These are phyloP conservation scores for Phasianus colchicus DNA, from an alignment of 2,113 vertebrate genomes.

Conservation along the genomic window DNA sequence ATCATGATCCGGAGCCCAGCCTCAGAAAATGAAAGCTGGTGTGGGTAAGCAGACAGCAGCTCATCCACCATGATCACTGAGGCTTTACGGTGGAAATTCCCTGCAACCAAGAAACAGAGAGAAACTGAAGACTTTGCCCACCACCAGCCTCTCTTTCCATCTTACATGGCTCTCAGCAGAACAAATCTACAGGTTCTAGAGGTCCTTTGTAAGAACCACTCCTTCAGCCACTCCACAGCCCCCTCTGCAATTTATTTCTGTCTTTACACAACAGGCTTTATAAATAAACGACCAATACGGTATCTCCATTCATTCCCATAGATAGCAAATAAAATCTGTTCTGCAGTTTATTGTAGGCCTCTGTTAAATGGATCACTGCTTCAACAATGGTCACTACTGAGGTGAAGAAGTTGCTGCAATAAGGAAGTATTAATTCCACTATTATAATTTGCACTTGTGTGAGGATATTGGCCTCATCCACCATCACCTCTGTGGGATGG, in stretches of 20 bases:
- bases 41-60: conserved; percentile 94
- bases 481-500: no score
- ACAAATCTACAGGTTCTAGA: fast-evolving
- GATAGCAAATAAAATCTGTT: neutral
- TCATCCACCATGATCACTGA: conserved; percentile 99
- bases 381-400: neutral
- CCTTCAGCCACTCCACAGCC: neutral
- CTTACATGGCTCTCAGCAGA: neutral
- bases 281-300: neutral
- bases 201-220: neutral
- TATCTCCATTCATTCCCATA: neutral
- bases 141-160: neutral
- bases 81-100: conserved; percentile 90
- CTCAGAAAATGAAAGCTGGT: conserved; percentile 97
- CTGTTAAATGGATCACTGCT: neutral
- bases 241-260: neutral
- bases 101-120: conserved; percentile 74
- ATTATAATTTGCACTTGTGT: neutral
- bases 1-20: conserved; percentile 99
- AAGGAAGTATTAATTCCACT: neutral
- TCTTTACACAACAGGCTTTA: neutral
- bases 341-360: neutral
- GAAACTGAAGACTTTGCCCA: neutral
- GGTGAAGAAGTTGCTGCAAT: neutral
- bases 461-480: neutral